Conservation (phyloP, 2,888 invertebrate genomes). For the Euclidia mi region DNA sequence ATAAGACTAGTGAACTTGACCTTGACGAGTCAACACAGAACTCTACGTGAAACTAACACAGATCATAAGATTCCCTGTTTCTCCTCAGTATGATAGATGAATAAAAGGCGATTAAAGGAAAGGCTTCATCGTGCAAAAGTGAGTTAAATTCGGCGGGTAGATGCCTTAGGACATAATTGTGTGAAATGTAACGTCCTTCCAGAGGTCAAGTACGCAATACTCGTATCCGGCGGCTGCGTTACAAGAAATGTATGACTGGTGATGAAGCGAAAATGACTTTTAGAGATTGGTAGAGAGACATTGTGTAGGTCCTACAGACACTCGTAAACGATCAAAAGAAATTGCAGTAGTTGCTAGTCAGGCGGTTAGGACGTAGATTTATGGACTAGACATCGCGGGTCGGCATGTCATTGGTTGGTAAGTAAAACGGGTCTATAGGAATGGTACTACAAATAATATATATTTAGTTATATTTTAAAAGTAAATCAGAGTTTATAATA, state of each 20-base stretch:
- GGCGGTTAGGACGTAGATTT: too few relatives aligned
- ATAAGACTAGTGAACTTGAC: too few relatives aligned
- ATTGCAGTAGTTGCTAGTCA: too few relatives aligned
- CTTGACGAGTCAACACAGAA: too few relatives aligned
- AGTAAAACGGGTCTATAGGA: too few relatives aligned
- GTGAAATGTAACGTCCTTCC: slow-evolving; percentile 9
- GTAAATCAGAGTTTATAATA: too few relatives aligned
- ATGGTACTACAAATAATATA: too few relatives aligned
- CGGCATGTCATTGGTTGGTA: too few relatives aligned
- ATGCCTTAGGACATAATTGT: slow-evolving; percentile 8
- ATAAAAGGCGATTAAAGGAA: not conserved
- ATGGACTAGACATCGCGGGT: too few relatives aligned
- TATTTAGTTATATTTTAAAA: too few relatives aligned
- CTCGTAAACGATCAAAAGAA: not conserved
- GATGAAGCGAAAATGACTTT: slow-evolving; percentile 3
- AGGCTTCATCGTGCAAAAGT: not conserved
- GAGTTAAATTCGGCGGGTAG: not conserved
- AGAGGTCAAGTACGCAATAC: slow-evolving; percentile 12
- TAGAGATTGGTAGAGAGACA: not conserved
- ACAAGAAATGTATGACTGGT: slow-evolving; percentile 2
- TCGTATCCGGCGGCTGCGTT: not conserved
- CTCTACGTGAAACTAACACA: too few relatives aligned
- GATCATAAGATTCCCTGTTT: too few relatives aligned
- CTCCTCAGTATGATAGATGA: not conserved
- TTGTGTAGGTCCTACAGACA: not conserved